Conservation (phyloP, 2,113 vertebrate species). For the Climacteris rufus region DNA sequence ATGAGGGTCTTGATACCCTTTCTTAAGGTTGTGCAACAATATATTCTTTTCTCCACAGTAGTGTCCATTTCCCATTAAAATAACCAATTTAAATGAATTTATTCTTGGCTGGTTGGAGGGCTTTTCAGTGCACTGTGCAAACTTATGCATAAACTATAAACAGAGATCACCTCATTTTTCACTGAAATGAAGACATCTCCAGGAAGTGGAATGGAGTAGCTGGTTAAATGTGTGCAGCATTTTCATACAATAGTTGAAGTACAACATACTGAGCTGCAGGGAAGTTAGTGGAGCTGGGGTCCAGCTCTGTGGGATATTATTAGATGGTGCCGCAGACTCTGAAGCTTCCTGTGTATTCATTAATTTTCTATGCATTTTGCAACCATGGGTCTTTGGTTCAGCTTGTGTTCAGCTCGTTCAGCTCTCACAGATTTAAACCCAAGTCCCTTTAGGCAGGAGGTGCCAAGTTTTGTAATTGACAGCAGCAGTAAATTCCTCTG, state of each 20-base stretch:
- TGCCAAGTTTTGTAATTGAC: conserved; percentile 53
- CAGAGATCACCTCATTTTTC: background rate
- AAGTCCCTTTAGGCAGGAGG: background rate
- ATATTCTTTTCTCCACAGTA: background rate
- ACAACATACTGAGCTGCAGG: background rate
- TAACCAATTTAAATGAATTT: background rate
- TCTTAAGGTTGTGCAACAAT: background rate
- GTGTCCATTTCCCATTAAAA: background rate
- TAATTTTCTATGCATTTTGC: background rate
- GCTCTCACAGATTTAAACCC: background rate
- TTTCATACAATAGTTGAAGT: background rate
- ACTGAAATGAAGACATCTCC: background rate
- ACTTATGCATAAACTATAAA: background rate
- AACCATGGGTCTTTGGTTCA: background rate
- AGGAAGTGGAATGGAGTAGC: background rate
- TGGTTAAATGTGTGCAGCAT: background rate
- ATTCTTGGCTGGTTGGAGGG: background rate
- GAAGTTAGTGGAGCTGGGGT: background rate
- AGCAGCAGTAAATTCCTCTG: conserved; percentile 39
- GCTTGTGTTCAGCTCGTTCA: background rate
- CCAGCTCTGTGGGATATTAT: background rate
- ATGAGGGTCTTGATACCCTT: background rate
- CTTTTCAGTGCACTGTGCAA: background rate
- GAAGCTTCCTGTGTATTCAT: background rate
- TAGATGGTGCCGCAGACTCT: background rate